These are phyloP conservation scores for Dynastes maya DNA, from an alignment of 2,888 invertebrate species.

Conservation along the genomic window DNA sequence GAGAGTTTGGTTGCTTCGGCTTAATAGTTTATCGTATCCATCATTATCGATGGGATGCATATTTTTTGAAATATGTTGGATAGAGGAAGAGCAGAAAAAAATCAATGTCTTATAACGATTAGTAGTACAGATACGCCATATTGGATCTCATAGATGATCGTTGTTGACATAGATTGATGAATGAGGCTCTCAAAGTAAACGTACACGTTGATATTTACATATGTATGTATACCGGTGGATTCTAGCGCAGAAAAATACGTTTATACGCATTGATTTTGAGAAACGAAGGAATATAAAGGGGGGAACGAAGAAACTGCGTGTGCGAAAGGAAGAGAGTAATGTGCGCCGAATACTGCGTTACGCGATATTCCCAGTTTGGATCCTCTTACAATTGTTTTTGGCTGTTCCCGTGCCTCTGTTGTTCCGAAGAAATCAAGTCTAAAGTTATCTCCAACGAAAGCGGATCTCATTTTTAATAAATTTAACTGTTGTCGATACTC, in stretches of 20 bases:
- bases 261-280: conserved; percentile 33
- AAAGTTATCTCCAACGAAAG: conserved; percentile 19
- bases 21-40: not conserved
- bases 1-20: not conserved
- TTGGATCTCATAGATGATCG: conserved; percentile 65
- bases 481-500: conserved; percentile 25
- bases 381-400: conserved; percentile 24
- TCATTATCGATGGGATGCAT: not conserved
- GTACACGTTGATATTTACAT: conserved; percentile 42
- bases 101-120: conserved; percentile 65
- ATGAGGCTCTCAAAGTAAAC: conserved; percentile 56
- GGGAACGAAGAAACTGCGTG: conserved; percentile 4
- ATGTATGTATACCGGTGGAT: conserved; percentile 36
- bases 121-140: conserved; percentile 65
- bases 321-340: not conserved
- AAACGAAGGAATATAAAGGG: not conserved
- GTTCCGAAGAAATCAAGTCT: conserved; percentile 17
- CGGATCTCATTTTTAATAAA: conserved; percentile 23
- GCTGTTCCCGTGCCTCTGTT: not conserved
- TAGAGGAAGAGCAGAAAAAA: conserved; percentile 55
- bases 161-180: conserved; percentile 65
- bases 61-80: conserved; percentile 20
- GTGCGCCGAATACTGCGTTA: not conserved
- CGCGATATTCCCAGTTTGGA: conserved; percentile 19
- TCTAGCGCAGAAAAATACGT: conserved; percentile 37